Evolutionary conservation across 1,140 invertebrate genomes (phyloP).

Genomic region (Oreohelix idahoensis): DNA sequence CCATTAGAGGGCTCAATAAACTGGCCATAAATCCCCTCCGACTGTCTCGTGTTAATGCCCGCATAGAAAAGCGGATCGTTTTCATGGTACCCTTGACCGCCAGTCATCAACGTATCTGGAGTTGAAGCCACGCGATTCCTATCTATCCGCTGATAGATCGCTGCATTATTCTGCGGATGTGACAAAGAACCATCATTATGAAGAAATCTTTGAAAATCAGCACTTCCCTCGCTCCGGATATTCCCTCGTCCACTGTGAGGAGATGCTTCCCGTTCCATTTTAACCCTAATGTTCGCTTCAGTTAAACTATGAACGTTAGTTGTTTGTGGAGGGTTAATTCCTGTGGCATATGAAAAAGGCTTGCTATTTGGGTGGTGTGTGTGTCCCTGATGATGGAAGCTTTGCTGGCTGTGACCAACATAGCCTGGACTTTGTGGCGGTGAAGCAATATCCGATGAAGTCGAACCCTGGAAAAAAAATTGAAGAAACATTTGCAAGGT

Average conservation of each 20-base stretch:
- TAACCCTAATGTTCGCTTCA: not conserved
- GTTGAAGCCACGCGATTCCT: not conserved
- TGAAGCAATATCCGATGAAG: constrained; percentile 2
- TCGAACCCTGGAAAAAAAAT: not conserved
- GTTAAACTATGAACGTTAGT: not conserved
- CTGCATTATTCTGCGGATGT: not conserved
- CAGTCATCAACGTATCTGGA: not conserved
- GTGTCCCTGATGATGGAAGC: not conserved
- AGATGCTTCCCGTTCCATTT: constrained; percentile 5
- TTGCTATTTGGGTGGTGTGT: constrained; percentile 2
- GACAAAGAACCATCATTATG: not conserved
- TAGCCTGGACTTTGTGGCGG: not conserved
- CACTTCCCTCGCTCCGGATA: not conserved
- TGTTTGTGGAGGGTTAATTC: not conserved
- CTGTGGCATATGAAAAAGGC: constrained; percentile 16
- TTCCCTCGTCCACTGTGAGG: not conserved
- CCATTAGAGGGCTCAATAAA: constrained; percentile 7
- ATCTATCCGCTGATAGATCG: constrained; percentile 18
- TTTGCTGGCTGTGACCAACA: not conserved
- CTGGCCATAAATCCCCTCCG: constrained; percentile 28
- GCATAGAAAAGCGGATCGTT: not conserved
- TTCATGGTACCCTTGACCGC: not conserved
- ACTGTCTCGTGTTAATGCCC: not conserved
- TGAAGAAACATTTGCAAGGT: no score
- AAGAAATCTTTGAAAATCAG: not conserved